phyloP scores from a whole-genome alignment of 2,888 invertebrate genomes.

The Terebella lapidaria region DNA sequence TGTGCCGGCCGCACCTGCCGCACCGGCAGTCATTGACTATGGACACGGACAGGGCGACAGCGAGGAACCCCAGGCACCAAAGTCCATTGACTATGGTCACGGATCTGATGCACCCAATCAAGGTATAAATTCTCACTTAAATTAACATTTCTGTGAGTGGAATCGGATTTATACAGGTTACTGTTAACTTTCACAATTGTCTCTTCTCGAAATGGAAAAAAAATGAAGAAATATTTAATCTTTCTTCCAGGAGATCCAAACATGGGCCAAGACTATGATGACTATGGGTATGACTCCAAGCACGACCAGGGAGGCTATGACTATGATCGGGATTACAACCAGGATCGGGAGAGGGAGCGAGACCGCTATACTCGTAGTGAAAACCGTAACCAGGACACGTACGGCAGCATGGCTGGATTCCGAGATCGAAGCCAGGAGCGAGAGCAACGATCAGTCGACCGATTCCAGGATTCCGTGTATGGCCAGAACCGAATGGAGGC shows the following conservation, averaged over 20 bases:
- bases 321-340: background rate
- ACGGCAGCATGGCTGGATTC: slow-evolving; percentile 1
- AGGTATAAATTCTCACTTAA: no score
- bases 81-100: background rate
- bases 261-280: no score
- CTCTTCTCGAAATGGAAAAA: no score
- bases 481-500: background rate
- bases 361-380: slow-evolving; percentile 3
- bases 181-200: no score
- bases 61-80: background rate
- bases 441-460: background rate
- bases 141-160: no score
- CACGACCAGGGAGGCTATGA: background rate
- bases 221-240: no score
- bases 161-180: no score
- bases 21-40: slow-evolving; percentile 11
- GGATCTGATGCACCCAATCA: no score
- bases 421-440: slow-evolving; percentile 4
- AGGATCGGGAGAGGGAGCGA: slow-evolving; percentile 13
- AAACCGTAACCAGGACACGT: slow-evolving; percentile 14
- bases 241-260: no score
- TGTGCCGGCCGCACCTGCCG: slow-evolving; percentile 1
- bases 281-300: background rate
- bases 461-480: background rate
- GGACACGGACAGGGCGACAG: slow-evolving; percentile 8